These are phyloP conservation scores for Suricata suricatta DNA, from an alignment of 2,113 vertebrate species.

Conservation along the genomic window DNA sequence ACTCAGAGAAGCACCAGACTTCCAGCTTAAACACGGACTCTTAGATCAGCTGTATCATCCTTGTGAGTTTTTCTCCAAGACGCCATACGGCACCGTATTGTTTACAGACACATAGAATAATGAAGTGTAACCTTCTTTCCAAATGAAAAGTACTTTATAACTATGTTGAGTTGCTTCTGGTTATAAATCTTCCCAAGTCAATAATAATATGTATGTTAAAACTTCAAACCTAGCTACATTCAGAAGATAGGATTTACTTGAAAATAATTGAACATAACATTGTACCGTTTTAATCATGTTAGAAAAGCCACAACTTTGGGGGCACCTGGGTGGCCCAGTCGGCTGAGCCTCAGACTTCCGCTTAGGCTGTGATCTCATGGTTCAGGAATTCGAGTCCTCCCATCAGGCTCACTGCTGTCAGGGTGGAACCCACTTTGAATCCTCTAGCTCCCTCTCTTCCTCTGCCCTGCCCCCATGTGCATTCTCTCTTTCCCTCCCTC, in stretches of 20 bases:
- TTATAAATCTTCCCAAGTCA: neutral
- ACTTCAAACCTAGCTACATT: neutral
- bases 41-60: fast-evolving
- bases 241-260: neutral
- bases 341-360: too few species aligned
- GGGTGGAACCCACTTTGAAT: too few species aligned
- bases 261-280: neutral
- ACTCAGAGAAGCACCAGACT: neutral
- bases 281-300: neutral
- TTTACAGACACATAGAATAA: neutral
- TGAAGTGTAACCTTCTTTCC: neutral
- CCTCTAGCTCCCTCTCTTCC: too few species aligned
- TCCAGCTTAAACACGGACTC: neutral
- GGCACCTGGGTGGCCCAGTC: too few species aligned
- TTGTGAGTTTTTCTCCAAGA: neutral
- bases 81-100: fast-evolving
- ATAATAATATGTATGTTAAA: neutral
- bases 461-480: too few species aligned
- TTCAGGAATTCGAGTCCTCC: too few species aligned
- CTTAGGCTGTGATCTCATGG: too few species aligned
- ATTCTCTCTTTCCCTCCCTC: too few species aligned
- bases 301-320: neutral
- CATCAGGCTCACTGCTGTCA: too few species aligned
- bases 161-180: neutral
- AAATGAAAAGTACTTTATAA: neutral